Percentiles rank a stretch among this genome's conserved stretches.
Evolutionary conservation across 2,113 vertebrate species (phyloP).

Genomic region (Sylvia atricapilla): DNA sequence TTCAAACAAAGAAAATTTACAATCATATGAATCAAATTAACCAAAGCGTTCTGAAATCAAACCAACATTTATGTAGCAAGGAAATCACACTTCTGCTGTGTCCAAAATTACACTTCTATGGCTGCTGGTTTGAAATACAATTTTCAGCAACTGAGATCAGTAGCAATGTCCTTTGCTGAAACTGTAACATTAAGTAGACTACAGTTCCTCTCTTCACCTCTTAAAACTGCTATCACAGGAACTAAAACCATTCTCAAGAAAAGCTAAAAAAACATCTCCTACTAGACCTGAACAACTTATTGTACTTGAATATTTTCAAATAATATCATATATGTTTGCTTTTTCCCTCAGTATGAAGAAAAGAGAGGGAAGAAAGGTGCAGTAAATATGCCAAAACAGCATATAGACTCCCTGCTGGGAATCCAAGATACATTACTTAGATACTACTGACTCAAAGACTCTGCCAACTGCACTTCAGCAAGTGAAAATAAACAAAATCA

Average conservation of each 20-base stretch:
- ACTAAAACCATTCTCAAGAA: not conserved
- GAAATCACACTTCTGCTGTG: not conserved
- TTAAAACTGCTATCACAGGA: not conserved
- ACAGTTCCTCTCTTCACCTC: not conserved
- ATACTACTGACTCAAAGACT: not conserved
- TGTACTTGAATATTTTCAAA: not conserved
- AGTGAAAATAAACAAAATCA: not conserved
- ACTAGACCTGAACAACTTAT: not conserved
- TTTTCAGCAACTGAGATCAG: constrained; percentile 45
- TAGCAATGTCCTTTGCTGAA: constrained; percentile 2
- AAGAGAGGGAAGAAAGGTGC: not conserved
- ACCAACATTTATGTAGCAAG: not conserved
- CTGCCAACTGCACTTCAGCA: not conserved
- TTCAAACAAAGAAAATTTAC: not conserved
- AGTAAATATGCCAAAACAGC: not conserved
- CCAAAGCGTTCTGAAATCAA: not conserved
- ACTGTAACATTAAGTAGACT: not conserved
- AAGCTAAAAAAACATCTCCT: not conserved
- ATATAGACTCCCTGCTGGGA: not conserved
- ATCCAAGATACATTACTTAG: not conserved
- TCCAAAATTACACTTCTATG: not conserved
- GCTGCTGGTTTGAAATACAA: not conserved
- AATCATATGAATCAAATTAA: not conserved
- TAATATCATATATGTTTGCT: not conserved
- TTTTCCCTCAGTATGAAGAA: not conserved